phyloP scores from a whole-genome alignment of 2,888 invertebrate species.

The Monopis laevigella region DNA sequence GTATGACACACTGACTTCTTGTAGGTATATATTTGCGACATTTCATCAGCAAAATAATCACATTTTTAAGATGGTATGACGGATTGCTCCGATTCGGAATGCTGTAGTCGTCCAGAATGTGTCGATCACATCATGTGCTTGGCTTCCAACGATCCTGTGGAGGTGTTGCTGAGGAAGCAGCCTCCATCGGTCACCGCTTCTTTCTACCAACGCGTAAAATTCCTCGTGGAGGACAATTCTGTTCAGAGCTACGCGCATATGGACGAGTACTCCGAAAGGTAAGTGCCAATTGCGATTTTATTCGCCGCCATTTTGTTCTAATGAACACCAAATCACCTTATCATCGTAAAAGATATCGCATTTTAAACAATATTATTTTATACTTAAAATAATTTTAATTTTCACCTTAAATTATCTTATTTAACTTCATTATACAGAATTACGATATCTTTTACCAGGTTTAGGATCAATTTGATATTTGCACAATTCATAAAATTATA shows the following conservation, averaged over 20 bases:
- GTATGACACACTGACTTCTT: neutral
- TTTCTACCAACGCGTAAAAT: conserved; percentile 97
- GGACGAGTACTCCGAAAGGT: conserved; percentile 99
- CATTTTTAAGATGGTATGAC: conserved; percentile 90
- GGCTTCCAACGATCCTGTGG: conserved; percentile 95
- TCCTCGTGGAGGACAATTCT: conserved; percentile 97
- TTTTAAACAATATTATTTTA: conserved; percentile 7
- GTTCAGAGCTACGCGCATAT: conserved; percentile 98
- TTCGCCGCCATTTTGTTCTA: conserved; percentile 23
- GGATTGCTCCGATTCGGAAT: conserved; percentile 99
- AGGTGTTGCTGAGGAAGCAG: conserved; percentile 94
- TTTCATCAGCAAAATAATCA: conserved; percentile 14
- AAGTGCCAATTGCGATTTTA: conserved; percentile 56
- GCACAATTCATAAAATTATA: conserved; percentile 44
- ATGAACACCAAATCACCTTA: conserved; percentile 54
- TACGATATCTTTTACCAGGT: conserved; percentile 50
- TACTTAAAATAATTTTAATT: neutral
- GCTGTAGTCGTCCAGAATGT: conserved; percentile 90
- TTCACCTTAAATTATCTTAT: conserved; percentile 17
- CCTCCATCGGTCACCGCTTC: conserved; percentile 96
- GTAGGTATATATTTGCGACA: neutral
- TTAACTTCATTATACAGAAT: conserved; percentile 18
- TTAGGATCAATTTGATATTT: conserved; percentile 47
- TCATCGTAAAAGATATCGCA: conserved; percentile 49
- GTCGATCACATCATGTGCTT: conserved; percentile 93